Conservation (phyloP, 2,888 invertebrate species). For the Panzeria rudis region DNA sequence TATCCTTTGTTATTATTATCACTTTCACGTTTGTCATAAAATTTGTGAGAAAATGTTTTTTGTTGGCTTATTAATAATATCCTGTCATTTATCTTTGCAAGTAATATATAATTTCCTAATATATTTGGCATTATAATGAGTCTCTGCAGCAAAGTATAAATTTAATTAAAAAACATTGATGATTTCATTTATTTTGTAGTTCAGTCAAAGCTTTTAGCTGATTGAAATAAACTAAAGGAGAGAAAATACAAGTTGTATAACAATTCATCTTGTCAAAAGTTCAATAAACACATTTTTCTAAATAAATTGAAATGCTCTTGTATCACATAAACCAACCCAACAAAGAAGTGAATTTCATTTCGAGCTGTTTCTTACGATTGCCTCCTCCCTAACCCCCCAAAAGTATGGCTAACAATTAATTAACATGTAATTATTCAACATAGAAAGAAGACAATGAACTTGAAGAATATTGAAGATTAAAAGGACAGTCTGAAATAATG, state of each 20-base stretch:
- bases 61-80: no score
- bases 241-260: not conserved
- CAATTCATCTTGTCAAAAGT: constrained; percentile 27
- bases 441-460: not conserved
- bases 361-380: constrained; percentile 5
- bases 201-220: not conserved
- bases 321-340: no score
- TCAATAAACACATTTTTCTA: not conserved
- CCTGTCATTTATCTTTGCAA: no score
- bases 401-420: constrained; percentile 35
- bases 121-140: no score
- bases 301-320: constrained; percentile 1
- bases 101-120: no score
- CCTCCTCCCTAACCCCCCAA: no score
- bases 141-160: no score
- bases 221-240: not conserved
- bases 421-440: constrained; percentile 30
- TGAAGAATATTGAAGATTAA: not conserved
- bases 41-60: no score
- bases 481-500: not conserved
- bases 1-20: no score
- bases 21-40: no score
- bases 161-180: not conserved
- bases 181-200: not conserved
- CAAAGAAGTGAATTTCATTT: no score